These are phyloP conservation scores for Bufotes viridis DNA, from an alignment of 2,797 vertebrate species.

Conservation along the genomic window DNA sequence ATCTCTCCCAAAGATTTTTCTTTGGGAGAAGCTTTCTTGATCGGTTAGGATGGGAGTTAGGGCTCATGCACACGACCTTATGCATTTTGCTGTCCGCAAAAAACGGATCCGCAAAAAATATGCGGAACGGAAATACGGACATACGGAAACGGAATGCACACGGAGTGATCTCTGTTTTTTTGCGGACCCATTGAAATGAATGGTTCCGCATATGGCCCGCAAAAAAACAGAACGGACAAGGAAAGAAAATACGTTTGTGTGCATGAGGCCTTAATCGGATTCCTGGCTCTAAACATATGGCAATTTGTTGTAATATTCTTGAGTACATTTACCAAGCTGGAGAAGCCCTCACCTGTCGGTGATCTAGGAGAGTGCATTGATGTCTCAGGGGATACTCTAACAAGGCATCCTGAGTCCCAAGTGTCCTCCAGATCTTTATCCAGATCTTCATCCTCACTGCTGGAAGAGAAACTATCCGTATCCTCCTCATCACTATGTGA, in stretches of 20 bases:
- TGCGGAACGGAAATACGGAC: no score
- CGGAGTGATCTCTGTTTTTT: no score
- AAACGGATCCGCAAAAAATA: no score
- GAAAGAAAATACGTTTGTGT: no score
- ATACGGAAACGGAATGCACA: no score
- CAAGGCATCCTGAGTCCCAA: constrained; percentile 55
- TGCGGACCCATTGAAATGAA: no score
- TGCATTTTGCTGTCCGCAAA: no score
- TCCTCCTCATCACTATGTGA: constrained; percentile 71
- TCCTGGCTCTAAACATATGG: neutral
- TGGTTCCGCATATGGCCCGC: no score
- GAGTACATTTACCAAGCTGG: neutral
- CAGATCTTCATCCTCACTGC: constrained; percentile 65
- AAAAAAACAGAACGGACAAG: no score
- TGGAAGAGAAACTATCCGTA: constrained; percentile 58
- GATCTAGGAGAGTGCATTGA: constrained; percentile 67
- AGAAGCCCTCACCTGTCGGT: constrained; percentile 65
- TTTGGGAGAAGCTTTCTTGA: no score
- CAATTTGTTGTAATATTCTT: neutral
- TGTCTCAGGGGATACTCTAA: constrained; percentile 71
- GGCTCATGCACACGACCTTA: no score
- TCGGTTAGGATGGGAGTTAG: neutral
- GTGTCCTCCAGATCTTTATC: constrained; percentile 59
- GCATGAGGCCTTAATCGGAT: no score
- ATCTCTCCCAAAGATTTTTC: neutral